Evolutionary conservation across 2,888 invertebrate genomes (phyloP).

Genomic region (Tupiocoris notatus): DNA sequence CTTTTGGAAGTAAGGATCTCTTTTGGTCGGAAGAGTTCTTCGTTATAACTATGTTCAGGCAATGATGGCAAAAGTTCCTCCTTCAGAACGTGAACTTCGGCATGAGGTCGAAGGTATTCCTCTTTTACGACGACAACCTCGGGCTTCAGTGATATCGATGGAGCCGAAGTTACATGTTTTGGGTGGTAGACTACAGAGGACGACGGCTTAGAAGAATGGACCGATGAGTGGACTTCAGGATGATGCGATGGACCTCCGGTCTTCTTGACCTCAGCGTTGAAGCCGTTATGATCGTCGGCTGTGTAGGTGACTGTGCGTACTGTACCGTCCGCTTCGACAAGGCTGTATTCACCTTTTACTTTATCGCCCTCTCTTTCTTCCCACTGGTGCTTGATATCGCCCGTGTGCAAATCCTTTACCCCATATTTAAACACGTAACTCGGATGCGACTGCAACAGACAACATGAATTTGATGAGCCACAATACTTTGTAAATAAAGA

Average conservation of each 20-base stretch:
- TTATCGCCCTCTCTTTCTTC: conserved; percentile 72
- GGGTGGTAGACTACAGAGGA: background rate
- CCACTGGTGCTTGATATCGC: conserved; percentile 70
- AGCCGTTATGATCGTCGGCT: conserved; percentile 58
- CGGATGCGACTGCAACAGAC: conserved; percentile 40
- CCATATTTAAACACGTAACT: conserved; percentile 70
- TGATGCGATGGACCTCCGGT: conserved; percentile 24
- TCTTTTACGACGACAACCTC: conserved; percentile 3
- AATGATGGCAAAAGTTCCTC: background rate
- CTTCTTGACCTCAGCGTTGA: conserved; percentile 46
- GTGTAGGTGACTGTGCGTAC: conserved; percentile 71
- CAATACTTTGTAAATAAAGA: too few species aligned
- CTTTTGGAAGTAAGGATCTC: background rate
- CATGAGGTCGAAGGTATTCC: background rate
- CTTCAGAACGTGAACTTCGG: background rate
- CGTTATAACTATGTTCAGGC: background rate
- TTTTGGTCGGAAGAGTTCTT: conserved; percentile 1
- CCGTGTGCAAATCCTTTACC: conserved; percentile 71
- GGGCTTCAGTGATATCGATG: background rate
- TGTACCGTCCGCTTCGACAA: conserved; percentile 67
- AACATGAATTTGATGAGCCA: too few species aligned
- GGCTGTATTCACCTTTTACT: conserved; percentile 55
- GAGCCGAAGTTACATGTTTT: background rate
- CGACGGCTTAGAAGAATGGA: conserved; percentile 14
- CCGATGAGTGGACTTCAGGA: conserved; percentile 6